Percentiles rank a stretch among this genome's conserved stretches.
Conservation (phyloP, 1,140 invertebrate species). For the Heliconius himera region DNA sequence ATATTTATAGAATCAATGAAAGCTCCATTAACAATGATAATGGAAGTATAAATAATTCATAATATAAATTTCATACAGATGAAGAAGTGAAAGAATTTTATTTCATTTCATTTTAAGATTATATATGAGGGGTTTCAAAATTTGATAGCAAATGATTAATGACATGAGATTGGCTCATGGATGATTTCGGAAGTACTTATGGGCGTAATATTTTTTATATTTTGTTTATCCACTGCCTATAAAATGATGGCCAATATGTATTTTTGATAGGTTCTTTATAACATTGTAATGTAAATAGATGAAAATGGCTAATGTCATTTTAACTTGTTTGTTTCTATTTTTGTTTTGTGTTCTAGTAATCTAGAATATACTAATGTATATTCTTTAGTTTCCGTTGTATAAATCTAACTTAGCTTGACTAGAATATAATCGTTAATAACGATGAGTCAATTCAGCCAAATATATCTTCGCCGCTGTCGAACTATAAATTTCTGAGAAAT, state of each 20-base stretch:
- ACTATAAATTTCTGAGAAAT: constrained; percentile 38
- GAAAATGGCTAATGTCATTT: neutral
- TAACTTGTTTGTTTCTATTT: neutral
- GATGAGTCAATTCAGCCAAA: neutral
- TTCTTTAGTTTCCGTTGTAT: no score
- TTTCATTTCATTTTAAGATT: constrained; percentile 17
- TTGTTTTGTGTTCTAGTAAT: neutral
- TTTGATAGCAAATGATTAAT: constrained; percentile 74
- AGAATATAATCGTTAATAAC: neutral
- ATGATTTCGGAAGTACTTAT: constrained; percentile 49
- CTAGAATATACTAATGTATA: no score
- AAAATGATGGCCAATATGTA: constrained; percentile 1
- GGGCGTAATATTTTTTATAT: constrained; percentile 33
- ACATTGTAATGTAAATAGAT: neutral
- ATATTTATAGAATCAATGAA: constrained; percentile 4
- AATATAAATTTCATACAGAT: neutral
- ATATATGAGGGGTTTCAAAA: constrained; percentile 49
- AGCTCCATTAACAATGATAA: neutral
- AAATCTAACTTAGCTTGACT: neutral
- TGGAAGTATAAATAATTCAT: constrained; percentile 10
- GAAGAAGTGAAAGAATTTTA: constrained; percentile 5
- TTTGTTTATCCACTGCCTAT: constrained; percentile 24
- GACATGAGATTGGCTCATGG: constrained; percentile 58
- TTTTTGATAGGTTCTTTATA: neutral
- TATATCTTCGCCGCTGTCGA: neutral